phyloP scores from a whole-genome alignment of 2,888 invertebrate genomes.

The Agrochola macilenta region DNA sequence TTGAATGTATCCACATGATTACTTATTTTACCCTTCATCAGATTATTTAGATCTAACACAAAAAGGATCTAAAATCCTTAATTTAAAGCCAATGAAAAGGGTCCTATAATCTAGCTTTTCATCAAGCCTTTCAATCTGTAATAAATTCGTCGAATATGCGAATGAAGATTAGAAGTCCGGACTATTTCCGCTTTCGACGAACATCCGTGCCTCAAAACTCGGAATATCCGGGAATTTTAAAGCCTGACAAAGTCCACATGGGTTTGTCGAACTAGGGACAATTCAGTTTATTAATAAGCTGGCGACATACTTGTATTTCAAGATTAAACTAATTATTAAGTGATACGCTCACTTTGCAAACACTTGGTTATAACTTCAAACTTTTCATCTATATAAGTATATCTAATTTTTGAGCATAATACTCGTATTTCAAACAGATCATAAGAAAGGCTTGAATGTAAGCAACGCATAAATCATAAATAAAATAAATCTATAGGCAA shows the following conservation, averaged over 20 bases:
- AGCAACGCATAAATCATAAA: neutral
- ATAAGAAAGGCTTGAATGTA: neutral
- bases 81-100: conserved; percentile 29
- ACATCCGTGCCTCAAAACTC: neutral
- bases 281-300: conserved; percentile 11
- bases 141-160: conserved; percentile 28
- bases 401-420: neutral
- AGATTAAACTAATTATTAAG: conserved; percentile 6
- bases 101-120: conserved; percentile 16
- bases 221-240: neutral
- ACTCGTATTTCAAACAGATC: conserved; percentile 16
- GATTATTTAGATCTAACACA: neutral
- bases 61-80: conserved; percentile 10
- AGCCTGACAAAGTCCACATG: neutral
- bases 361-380: neutral
- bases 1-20: conserved; percentile 5
- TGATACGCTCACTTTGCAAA: conserved; percentile 31
- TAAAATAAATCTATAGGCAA: neutral
- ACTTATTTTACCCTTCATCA: conserved; percentile 19
- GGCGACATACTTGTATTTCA: neutral
- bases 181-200: neutral
- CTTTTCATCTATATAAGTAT: neutral
- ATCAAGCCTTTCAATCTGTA: conserved; percentile 25
- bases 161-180: neutral
- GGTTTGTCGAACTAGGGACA: neutral